Evolutionary conservation across 2,797 vertebrate species (phyloP).

Genomic region (Eulemur rubriventer): DNA sequence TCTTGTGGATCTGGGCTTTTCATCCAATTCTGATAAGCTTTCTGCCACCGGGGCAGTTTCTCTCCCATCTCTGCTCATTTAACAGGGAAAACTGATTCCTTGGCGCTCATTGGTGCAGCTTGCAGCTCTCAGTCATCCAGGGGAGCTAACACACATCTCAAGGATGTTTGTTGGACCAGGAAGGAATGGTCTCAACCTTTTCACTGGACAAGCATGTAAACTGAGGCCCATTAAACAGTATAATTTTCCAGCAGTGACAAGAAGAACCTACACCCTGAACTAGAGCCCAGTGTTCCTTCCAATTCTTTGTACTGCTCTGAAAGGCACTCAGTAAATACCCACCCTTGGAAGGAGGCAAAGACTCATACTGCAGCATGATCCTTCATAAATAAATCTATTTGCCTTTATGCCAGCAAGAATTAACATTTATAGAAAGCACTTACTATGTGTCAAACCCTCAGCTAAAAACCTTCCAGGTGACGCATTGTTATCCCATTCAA

Average conservation of each 20-base stretch:
- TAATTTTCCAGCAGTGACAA: background rate
- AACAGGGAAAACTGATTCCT: background rate
- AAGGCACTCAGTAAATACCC: background rate
- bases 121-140: background rate
- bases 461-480: background rate
- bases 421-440: background rate
- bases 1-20: constrained; percentile 39
- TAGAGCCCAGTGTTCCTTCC: background rate
- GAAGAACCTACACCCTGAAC: background rate
- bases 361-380: background rate
- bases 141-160: background rate
- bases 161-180: background rate
- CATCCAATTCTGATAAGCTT: constrained; percentile 58
- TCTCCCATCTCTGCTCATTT: background rate
- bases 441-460: background rate
- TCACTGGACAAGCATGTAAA: background rate
- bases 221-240: background rate
- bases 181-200: background rate
- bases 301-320: background rate
- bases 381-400: background rate
- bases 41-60: background rate
- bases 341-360: background rate
- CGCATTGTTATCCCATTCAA: background rate
- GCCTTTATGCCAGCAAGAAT: background rate
- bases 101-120: background rate